Percentiles rank a stretch among this genome's conserved stretches.
Evolutionary conservation across 2,797 vertebrate species (phyloP).

Genomic region (Choloepus didactylus): DNA sequence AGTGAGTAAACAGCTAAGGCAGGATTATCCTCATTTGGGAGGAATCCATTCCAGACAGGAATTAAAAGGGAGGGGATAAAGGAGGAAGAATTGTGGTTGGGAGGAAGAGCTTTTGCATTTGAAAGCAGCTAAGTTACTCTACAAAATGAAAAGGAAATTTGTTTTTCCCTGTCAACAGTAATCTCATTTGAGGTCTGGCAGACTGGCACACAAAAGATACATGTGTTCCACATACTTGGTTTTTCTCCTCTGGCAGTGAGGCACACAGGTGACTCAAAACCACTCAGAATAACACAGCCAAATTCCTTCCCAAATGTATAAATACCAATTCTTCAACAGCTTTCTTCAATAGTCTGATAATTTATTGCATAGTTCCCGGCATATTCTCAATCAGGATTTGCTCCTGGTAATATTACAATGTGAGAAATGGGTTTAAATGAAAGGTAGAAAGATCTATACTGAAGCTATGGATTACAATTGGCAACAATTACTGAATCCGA

Average conservation of each 20-base stretch:
- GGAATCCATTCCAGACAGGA: constrained; percentile 81
- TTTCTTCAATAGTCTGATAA: not conserved
- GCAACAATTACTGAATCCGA: constrained; percentile 23
- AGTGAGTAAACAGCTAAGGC: constrained; percentile 85
- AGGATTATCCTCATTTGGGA: constrained; percentile 82
- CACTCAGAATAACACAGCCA: constrained; percentile 7
- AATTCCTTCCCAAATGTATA: not conserved
- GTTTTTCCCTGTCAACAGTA: constrained; percentile 67
- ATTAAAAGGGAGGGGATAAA: constrained; percentile 34
- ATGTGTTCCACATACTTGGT: constrained; percentile 45
- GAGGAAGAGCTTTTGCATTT: constrained; percentile 64
- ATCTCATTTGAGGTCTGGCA: constrained; percentile 63
- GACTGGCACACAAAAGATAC: constrained; percentile 69
- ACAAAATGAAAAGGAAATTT: constrained; percentile 75
- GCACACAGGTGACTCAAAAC: not conserved
- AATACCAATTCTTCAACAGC: not conserved
- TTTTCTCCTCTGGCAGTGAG: constrained; percentile 46
- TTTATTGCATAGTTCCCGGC: constrained; percentile 33
- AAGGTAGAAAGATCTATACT: not conserved
- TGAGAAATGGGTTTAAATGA: not conserved
- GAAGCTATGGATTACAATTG: constrained; percentile 11
- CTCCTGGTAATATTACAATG: not conserved
- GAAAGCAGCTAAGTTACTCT: constrained; percentile 72
- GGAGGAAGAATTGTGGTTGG: not conserved
- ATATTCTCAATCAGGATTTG: constrained; percentile 24